Base-by-base conservation (phyloP, 2,797 vertebrate genomes). In the Cuculus canorus region DNA sequence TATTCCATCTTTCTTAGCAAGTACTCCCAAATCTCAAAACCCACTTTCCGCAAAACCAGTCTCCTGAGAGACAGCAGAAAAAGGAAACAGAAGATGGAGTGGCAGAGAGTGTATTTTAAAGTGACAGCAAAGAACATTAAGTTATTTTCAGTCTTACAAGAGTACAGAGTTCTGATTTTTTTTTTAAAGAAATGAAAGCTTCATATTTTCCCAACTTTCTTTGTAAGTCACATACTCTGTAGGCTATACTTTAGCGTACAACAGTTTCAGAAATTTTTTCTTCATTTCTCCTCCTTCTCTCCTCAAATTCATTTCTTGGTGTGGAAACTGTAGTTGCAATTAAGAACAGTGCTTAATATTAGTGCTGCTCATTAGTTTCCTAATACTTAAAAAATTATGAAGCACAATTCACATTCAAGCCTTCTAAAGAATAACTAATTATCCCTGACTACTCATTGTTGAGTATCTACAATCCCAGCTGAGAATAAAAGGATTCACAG, bases 1-100 rank as follows among this genome's bases (percentile, higher is more conserved):
- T 21, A 35, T 59, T 47, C 65, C 24, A 75, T 79, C 47, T 86
- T 89, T 92, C 85, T 91, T 59, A 91, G 54, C 73, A 91, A 81
- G 76, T 81, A 84, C 61, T 91, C 80, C 70, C 89, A 96, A 90
- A 75, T 78, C 87, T 83, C 82, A 91, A 82, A 92, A 54, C 39
- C 28, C 56, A 56, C 79, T 82, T 87, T 68, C 82, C 91, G 39
- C 35, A 83, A 37, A 91, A 94, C 61, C 86, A 54, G 69, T 69
- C 89, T 95, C 93, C 43, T 59, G 82, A 94, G 91, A 93, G 54
- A 80, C 33, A 85, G 59, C 39, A 95, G 82, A 95, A 93, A 78
- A 92, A 54, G 54, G 50, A 92, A 90, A 89, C 47, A 82, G 52
- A 94, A 88, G 82, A 89, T 72, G 28, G 70, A 93, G 77, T 52